Percentiles rank a stretch among this genome's conserved stretches.
Conservation (phyloP, 2,113 vertebrate species). For the Todiramphus chloris region DNA sequence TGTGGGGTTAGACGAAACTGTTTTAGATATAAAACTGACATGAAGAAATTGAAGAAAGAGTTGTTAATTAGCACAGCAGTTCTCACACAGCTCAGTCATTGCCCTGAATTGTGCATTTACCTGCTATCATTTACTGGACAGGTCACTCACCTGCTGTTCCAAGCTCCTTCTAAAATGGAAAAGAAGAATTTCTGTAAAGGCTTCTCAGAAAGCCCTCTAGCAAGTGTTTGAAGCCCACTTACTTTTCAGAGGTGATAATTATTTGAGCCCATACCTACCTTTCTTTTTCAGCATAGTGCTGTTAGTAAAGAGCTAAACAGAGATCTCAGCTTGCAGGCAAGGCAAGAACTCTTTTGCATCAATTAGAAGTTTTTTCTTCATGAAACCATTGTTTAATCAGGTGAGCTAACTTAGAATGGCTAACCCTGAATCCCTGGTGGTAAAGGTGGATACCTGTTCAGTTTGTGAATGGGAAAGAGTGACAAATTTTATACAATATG, state of each 20-base stretch:
- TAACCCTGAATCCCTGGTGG: fast-evolving
- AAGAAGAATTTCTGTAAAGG: background rate
- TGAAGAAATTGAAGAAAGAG: background rate
- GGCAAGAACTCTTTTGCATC: background rate
- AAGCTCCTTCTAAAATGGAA: background rate
- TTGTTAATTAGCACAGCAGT: background rate
- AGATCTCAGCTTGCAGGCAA: background rate
- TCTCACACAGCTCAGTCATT: background rate
- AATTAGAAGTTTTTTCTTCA: background rate
- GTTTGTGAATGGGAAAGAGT: background rate
- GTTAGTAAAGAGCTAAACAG: background rate
- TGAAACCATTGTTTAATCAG: background rate
- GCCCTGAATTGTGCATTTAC: background rate
- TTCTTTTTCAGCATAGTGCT: background rate
- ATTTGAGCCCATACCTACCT: background rate
- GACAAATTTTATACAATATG: background rate
- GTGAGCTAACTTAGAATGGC: background rate
- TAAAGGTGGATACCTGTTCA: background rate
- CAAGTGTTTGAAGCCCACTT: background rate
- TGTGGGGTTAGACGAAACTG: background rate
- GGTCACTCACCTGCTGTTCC: background rate
- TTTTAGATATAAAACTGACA: background rate
- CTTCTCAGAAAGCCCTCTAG: background rate
- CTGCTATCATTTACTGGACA: background rate
- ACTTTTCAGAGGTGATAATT: background rate